phyloP scores from a whole-genome alignment of 2,113 vertebrate genomes.

The Paracanthobrama guichenoti region DNA sequence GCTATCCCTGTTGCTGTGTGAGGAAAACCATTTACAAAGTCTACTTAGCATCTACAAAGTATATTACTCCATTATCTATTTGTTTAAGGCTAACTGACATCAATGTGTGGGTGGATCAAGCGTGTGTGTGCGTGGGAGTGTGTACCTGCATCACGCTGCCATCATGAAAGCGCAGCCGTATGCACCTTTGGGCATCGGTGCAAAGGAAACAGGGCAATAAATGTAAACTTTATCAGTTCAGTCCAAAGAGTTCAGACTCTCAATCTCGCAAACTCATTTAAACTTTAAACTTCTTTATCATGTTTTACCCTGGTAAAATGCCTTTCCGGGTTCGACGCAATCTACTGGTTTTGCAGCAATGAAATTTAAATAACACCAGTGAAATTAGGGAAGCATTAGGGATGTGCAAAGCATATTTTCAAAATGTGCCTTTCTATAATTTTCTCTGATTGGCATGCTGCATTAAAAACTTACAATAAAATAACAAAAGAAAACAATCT shows the following conservation, averaged over 20 bases:
- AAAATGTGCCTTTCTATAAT: not conserved
- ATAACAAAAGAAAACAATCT: not conserved
- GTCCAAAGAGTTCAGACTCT: conserved; percentile 61
- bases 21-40: not conserved
- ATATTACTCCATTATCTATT: conserved; percentile 19
- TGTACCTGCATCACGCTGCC: conserved; percentile 59
- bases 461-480: not conserved
- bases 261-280: not conserved
- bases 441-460: not conserved
- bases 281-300: not conserved
- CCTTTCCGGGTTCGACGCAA: not conserved
- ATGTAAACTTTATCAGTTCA: conserved; percentile 63
- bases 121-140: conserved; percentile 43
- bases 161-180: conserved; percentile 47
- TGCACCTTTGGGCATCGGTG: conserved; percentile 44
- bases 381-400: no score
- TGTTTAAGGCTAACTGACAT: conserved; percentile 40
- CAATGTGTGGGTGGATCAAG: conserved; percentile 50
- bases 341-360: no score
- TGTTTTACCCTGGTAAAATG: not conserved
- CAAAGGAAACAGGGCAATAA: conserved; percentile 58
- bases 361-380: no score
- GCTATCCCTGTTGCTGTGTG: not conserved
- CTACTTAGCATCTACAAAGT: not conserved
- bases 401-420: not conserved